Base-by-base conservation (phyloP, 2,888 invertebrate genomes). In the Drymonia ruficornis region DNA sequence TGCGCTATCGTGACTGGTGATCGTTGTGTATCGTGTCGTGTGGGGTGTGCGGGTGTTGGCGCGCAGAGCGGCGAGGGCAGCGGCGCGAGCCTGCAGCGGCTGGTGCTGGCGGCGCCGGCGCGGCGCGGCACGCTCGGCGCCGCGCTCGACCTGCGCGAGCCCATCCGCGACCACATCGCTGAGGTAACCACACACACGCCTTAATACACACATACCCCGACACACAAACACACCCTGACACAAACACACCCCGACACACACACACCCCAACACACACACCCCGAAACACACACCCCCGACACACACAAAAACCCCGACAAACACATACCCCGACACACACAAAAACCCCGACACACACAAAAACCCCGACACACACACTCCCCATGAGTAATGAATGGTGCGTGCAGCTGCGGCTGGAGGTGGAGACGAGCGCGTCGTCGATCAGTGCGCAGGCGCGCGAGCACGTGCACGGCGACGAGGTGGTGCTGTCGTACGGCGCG, bases 401-500 rank as follows among this genome's bases (percentile, higher is more conserved):
- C 15, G n/a, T 16, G 11, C 76, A 91, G 89, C 63, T 91, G 0
- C 84, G 86, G 0, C 70, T 78, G 0, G 91, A 91, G 59, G 59
- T 91, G 18, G 89, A 91, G 50, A 72, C 83, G 0, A 81, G 97
- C 76, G 94, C 94, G 16, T 96, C 96, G 59, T 96, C 97, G 76
- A 96, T 99, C 61, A 96, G 97, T 9, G 93, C 94, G 0, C 97
- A 98, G 86, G 97, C 98, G 0, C 94, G 96, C 23, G 96, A 97
- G 80, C 98, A 98, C 76, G 97, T 99, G 68, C 97, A 98, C 84
- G 95, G 96, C 0, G 97, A 97, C 74, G 98, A 99, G 87, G 96
- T 98, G 47, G 96, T 99, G 65, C 93, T 99, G 76, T 98, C 98
- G 0, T 92, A 96, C 52, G 97, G 97, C 0, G 94, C 94, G 71